Evolutionary conservation across 2,888 invertebrate genomes (phyloP).

Genomic region (Orthonevra nobilis): DNA sequence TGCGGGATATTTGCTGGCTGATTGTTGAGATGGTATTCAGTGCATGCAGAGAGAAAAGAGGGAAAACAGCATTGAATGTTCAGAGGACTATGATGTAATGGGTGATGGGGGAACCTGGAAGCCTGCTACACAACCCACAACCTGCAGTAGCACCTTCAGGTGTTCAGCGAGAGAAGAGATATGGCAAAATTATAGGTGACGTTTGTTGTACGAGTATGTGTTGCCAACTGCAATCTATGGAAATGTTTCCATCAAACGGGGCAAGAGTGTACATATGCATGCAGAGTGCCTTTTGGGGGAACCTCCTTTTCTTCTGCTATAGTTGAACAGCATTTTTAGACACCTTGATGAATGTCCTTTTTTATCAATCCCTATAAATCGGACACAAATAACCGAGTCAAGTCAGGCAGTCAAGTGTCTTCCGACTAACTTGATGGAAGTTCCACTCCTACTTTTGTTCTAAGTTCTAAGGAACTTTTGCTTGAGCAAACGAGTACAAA

Average conservation of each 20-base stretch:
- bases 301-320: constrained; percentile 45
- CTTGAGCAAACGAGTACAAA: too few species aligned
- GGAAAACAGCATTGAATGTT: too few species aligned
- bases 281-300: constrained; percentile 61
- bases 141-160: constrained; percentile 36
- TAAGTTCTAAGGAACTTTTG: too few species aligned
- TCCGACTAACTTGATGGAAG: constrained; percentile 33
- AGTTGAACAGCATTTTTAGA: constrained; percentile 67
- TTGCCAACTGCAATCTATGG: constrained; percentile 61
- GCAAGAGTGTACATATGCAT: constrained; percentile 42
- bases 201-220: constrained; percentile 58
- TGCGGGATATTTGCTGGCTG: constrained; percentile 63
- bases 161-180: constrained; percentile 54
- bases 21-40: constrained; percentile 55
- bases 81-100: too few species aligned
- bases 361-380: constrained; percentile 68
- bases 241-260: constrained; percentile 43
- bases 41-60: background rate
- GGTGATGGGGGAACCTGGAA: constrained; percentile 3
- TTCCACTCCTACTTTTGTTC: constrained; percentile 6
- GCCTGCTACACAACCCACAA: background rate
- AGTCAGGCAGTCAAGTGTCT: constrained; percentile 66
- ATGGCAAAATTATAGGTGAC: constrained; percentile 53
- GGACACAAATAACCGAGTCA: constrained; percentile 65
- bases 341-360: constrained; percentile 68